A percentile compares a stretch with the other conserved stretches of the same genome.
These are phyloP conservation scores for Cyphomyrus plagiostoma DNA, from an alignment of 2,113 vertebrate species.

Conservation along the genomic window DNA sequence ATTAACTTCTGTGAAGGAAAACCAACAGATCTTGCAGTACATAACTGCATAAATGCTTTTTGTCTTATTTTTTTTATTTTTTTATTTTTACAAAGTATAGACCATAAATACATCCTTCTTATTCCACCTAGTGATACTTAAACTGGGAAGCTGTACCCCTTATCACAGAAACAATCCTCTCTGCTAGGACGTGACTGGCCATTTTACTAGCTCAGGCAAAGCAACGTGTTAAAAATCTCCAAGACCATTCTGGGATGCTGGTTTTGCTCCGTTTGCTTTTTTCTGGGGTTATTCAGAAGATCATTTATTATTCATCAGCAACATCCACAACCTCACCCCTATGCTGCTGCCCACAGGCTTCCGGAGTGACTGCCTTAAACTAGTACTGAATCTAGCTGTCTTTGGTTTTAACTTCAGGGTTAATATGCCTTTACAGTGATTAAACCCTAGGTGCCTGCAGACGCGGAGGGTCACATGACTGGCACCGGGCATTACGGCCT, in stretches of 20 bases:
- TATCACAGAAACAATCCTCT: neutral
- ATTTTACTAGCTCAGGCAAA: neutral
- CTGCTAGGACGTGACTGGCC: neutral
- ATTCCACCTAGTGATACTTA: neutral
- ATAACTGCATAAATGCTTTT: neutral
- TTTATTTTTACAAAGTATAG: neutral
- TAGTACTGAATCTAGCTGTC: constrained; percentile 20
- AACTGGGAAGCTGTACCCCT: neutral
- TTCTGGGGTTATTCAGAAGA: neutral
- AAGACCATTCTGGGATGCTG: neutral
- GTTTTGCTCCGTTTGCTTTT: neutral
- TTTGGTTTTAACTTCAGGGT: constrained; percentile 39
- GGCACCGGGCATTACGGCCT: constrained; percentile 38
- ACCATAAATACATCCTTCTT: neutral
- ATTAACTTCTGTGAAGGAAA: neutral
- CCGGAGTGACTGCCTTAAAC: neutral
- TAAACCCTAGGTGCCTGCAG: constrained; percentile 38
- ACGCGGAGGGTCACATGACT: constrained; percentile 38
- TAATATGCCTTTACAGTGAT: constrained; percentile 51
- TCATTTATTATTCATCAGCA: neutral
- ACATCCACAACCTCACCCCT: neutral
- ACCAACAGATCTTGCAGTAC: neutral
- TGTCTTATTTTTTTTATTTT: neutral
- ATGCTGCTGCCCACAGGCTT: neutral
- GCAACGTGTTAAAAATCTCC: neutral